A percentile compares a stretch with the other conserved stretches of the same genome.
phyloP scores from a whole-genome alignment of 2,888 invertebrate species.

The Toxonevra muliebris region DNA sequence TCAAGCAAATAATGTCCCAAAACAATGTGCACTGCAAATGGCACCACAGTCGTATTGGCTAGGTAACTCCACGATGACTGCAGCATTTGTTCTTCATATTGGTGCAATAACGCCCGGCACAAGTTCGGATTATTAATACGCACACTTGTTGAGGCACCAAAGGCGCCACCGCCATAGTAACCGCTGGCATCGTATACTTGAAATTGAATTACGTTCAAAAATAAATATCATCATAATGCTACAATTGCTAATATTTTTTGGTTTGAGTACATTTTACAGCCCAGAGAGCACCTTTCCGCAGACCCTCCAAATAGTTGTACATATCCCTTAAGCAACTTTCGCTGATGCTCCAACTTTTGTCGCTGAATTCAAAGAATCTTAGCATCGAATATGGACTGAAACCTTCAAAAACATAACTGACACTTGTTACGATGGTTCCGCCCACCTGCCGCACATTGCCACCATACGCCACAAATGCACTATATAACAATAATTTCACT shows the following conservation, averaged over 20 bases:
- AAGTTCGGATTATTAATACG: constrained; percentile 69
- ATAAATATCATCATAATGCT: too few relatives aligned
- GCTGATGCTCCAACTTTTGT: constrained; percentile 57
- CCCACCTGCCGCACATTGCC: constrained; percentile 8
- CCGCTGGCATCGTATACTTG: constrained; percentile 74
- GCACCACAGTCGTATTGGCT: constrained; percentile 45
- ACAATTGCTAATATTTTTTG: background rate
- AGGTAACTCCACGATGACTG: constrained; percentile 42
- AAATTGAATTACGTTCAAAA: background rate
- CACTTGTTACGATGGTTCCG: constrained; percentile 48
- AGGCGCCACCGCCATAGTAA: constrained; percentile 77
- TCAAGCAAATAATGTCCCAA: constrained; percentile 51
- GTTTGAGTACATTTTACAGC: constrained; percentile 51
- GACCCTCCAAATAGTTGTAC: constrained; percentile 53
- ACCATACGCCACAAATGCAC: too few relatives aligned
- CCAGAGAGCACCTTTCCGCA: constrained; percentile 53
- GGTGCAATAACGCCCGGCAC: constrained; percentile 47
- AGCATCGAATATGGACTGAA: constrained; percentile 53
- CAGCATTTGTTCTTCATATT: constrained; percentile 40
- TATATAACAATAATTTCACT: too few relatives aligned
- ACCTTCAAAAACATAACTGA: constrained; percentile 55
- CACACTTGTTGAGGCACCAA: constrained; percentile 70
- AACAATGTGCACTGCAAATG: constrained; percentile 51
- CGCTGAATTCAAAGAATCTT: constrained; percentile 57
- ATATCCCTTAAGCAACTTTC: constrained; percentile 53